Percentiles rank a stretch among this genome's conserved stretches.
phyloP scores from a whole-genome alignment of 2,888 invertebrate species.

The Sinohyriopsis cumingii region DNA sequence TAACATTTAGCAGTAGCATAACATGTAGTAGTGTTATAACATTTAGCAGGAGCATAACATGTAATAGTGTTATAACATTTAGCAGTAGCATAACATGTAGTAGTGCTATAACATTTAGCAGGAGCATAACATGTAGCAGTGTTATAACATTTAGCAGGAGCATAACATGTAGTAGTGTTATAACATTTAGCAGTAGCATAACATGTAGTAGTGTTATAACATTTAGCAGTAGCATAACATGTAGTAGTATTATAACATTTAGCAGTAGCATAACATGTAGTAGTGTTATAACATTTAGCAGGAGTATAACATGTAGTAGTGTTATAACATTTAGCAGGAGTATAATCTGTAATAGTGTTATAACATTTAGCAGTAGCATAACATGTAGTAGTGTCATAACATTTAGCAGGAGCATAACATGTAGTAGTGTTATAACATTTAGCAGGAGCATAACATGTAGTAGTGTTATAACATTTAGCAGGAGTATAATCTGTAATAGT shows the following conservation, averaged over 20 bases:
- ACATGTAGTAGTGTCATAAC: too few relatives aligned
- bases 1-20: conserved; percentile 1
- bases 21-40: background rate
- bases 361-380: background rate
- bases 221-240: too few relatives aligned
- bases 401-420: too few relatives aligned
- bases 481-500: background rate
- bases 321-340: too few relatives aligned
- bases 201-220: too few relatives aligned
- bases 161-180: background rate
- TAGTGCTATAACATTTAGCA: background rate
- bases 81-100: background rate
- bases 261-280: too few relatives aligned
- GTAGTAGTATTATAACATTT: too few relatives aligned
- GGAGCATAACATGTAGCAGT: background rate
- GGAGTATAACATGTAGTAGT: too few relatives aligned
- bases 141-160: background rate
- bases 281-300: too few relatives aligned
- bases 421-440: too few relatives aligned
- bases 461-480: background rate
- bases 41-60: too few relatives aligned
- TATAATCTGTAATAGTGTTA: background rate
- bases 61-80: background rate
- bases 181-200: too few relatives aligned
- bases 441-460: background rate